These are phyloP conservation scores for Nasua narica DNA, from an alignment of 2,797 vertebrate species.

Conservation along the genomic window DNA sequence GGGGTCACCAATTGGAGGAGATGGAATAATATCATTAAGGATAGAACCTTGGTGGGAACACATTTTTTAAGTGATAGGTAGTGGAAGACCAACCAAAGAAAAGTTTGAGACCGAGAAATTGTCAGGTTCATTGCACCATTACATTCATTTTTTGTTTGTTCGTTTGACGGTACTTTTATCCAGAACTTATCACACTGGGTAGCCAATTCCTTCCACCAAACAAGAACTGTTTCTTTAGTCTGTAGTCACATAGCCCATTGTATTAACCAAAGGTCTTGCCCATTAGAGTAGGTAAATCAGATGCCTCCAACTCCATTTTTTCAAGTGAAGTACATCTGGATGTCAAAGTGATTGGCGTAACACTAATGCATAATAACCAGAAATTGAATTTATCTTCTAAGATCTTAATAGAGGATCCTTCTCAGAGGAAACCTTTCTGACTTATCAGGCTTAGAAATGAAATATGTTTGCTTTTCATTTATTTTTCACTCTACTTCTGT, in stretches of 20 bases:
- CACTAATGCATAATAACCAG: slow-evolving; percentile 27
- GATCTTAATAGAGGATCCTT: slow-evolving; percentile 52
- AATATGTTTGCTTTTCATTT: slow-evolving; percentile 61
- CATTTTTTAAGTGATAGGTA: not conserved
- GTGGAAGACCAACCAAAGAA: not conserved
- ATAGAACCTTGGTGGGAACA: not conserved
- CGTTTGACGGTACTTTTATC: not conserved
- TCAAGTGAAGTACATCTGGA: not conserved
- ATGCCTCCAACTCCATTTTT: not conserved
- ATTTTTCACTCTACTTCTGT: slow-evolving; percentile 41
- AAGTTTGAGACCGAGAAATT: not conserved
- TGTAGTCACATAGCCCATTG: not conserved
- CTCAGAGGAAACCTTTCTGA: slow-evolving; percentile 53
- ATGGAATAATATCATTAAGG: not conserved
- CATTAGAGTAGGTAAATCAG: not conserved
- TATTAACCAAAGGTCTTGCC: not conserved
- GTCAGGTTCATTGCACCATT: not conserved
- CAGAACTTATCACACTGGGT: not conserved
- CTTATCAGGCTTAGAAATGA: slow-evolving; percentile 4
- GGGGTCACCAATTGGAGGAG: not conserved
- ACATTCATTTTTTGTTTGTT: not conserved
- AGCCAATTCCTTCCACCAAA: not conserved
- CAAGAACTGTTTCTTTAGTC: not conserved
- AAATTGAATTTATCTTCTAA: slow-evolving; percentile 41
- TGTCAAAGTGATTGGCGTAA: slow-evolving; percentile 39